phyloP scores from a whole-genome alignment of 2,888 invertebrate genomes.

The Epistrophe grossulariae region DNA sequence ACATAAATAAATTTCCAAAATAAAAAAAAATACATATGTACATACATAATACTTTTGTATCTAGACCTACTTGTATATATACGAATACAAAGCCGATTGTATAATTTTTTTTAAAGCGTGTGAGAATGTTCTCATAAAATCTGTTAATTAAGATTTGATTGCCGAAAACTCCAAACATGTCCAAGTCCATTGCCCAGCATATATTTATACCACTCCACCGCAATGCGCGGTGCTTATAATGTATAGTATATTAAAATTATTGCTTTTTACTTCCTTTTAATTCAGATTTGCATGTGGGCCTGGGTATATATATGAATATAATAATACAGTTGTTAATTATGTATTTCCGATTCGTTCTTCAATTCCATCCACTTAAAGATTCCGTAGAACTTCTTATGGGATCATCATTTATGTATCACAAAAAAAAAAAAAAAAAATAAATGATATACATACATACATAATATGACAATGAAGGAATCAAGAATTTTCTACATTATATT shows the following conservation, averaged over 20 bases:
- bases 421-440: neutral
- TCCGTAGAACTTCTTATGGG: slow-evolving; percentile 54
- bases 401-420: slow-evolving; percentile 19
- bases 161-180: neutral
- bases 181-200: neutral
- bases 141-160: slow-evolving; percentile 20
- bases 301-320: neutral
- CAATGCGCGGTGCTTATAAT: neutral
- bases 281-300: slow-evolving; percentile 69
- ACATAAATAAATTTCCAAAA: too few relatives aligned
- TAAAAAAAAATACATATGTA: too few relatives aligned
- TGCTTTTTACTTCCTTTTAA: slow-evolving; percentile 61
- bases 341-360: slow-evolving; percentile 77
- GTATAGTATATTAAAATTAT: slow-evolving; percentile 5
- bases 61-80: too few relatives aligned
- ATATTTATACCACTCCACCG: too few relatives aligned
- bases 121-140: slow-evolving; percentile 11
- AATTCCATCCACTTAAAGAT: slow-evolving; percentile 74
- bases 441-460: neutral
- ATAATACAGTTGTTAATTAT: slow-evolving; percentile 74
- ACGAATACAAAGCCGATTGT: too few relatives aligned
- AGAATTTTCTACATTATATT: slow-evolving; percentile 44
- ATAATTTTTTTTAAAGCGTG: too few relatives aligned
- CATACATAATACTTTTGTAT: too few relatives aligned
- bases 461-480: neutral